Evolutionary conservation across 2,888 invertebrate species (phyloP).

Genomic region (Quadroppia sp.): DNA sequence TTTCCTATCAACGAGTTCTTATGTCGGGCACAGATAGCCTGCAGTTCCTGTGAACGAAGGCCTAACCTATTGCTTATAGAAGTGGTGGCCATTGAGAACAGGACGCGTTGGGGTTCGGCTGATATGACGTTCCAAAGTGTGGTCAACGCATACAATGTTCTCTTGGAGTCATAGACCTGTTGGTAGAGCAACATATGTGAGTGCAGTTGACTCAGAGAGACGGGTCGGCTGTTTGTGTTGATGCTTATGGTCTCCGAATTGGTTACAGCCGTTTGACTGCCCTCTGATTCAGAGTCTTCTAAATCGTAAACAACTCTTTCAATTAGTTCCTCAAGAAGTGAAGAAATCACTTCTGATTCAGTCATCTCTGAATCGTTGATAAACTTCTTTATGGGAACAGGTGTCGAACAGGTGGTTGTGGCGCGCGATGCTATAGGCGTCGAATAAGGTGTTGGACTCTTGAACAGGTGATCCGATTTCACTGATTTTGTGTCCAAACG

Average conservation of each 20-base stretch:
- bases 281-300: conserved; percentile 36
- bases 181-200: conserved; percentile 77
- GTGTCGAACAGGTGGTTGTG: conserved; percentile 31
- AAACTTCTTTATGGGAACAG: background rate
- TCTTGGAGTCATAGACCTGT: conserved; percentile 70
- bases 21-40: conserved; percentile 66
- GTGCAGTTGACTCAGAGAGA: conserved; percentile 62
- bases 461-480: conserved; percentile 11
- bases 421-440: conserved; percentile 37
- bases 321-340: conserved; percentile 40
- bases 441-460: conserved; percentile 35
- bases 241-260: conserved; percentile 30
- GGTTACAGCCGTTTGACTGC: conserved; percentile 18
- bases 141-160: conserved; percentile 68
- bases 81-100: conserved; percentile 71
- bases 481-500: conserved; percentile 38
- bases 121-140: conserved; percentile 68
- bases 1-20: conserved; percentile 70
- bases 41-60: conserved; percentile 48
- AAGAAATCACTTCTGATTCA: conserved; percentile 37
- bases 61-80: conserved; percentile 60
- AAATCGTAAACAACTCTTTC: conserved; percentile 36
- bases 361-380: conserved; percentile 28
- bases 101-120: conserved; percentile 67
- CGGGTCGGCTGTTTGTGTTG: conserved; percentile 23